phyloP scores from a whole-genome alignment of 2,888 invertebrate species.

The Odontocerum albicorne region DNA sequence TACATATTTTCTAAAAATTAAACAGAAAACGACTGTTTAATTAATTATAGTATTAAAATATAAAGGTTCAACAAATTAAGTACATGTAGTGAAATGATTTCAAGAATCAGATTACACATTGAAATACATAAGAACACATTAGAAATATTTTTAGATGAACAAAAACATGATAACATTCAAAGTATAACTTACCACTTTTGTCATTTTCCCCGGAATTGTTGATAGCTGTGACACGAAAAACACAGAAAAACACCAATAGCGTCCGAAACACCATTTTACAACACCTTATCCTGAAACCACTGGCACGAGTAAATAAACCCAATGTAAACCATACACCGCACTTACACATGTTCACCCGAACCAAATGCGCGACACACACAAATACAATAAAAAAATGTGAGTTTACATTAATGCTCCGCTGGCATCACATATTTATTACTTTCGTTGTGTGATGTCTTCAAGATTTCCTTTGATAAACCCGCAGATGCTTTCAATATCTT shows the following conservation, averaged over 20 bases:
- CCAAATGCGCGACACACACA: not conserved
- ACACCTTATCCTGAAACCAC: no score
- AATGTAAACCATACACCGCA: conserved; percentile 4
- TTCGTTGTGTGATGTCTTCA: conserved; percentile 10
- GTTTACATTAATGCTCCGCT: conserved; percentile 14
- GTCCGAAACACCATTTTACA: conserved; percentile 19
- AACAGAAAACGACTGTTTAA: no score
- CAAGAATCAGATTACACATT: not conserved
- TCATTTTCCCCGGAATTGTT: conserved; percentile 22
- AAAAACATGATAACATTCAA: not conserved
- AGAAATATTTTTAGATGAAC: not conserved
- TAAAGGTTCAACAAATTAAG: no score
- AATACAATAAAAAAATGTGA: not conserved
- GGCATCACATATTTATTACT: conserved; percentile 15
- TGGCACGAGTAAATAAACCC: conserved; percentile 1
- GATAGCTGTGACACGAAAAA: conserved; percentile 12
- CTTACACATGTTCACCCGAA: conserved; percentile 10
- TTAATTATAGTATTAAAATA: no score
- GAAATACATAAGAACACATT: not conserved
- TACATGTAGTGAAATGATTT: no score
- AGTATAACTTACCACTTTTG: conserved; percentile 17
- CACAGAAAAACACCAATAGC: conserved; percentile 11
- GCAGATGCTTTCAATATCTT: conserved; percentile 17
- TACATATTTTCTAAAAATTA: no score
- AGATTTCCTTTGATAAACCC: conserved; percentile 14